Base-by-base conservation (phyloP, 2,797 vertebrate species). In the Denticeps clupeoides region DNA sequence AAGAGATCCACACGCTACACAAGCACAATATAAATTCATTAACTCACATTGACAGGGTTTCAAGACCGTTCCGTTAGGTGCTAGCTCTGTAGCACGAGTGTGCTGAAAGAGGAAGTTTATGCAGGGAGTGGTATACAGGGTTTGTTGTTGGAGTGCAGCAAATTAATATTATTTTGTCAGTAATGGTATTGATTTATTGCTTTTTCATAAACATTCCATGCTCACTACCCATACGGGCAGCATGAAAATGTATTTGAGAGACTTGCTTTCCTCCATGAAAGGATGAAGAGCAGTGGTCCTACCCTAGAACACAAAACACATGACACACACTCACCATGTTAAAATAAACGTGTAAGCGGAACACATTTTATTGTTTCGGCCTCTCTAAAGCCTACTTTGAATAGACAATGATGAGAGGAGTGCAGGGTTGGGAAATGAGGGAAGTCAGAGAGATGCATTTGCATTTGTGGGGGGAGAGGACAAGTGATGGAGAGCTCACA, bases 401-500 rank as follows among this genome's bases (percentile, higher is more conserved):
- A n/a, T n/a, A n/a, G n/a, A n/a, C n/a, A n/a, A n/a, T n/a, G n/a
- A n/a, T n/a, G n/a, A n/a, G n/a, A n/a, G n/a, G 7, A 37, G 18
- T 37, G 9, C 19, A 11, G 21, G 18, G 40, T 45, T 1, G 10
- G 3, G 23, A 9, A 23, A n/a, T n/a, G n/a, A n/a, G n/a, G n/a
- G n/a, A 31, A 23, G 26, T 48, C 48, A 38, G n/a, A 37, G 45
- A 24, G 28, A 25, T 32, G 45, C 33, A 23, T 44, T 40, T 49
- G 33, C 40, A 48, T 13, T 15, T 53, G 49, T 37, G 41, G 21
- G 50, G 45, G 4, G 40, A n/a, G 50, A 21, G 10, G 27, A 22
- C 23, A 58, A 58, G 32, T 57, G 47, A 64, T 48, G 12, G 45
- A 58, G 53, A 53, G 40, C 61, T 65, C 46, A 49, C 45, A 56